Evolutionary conservation across 2,113 vertebrate species (phyloP), one percentile per base, ranked within the genome.

Genomic region (Galemys pyrenaicus): DNA sequence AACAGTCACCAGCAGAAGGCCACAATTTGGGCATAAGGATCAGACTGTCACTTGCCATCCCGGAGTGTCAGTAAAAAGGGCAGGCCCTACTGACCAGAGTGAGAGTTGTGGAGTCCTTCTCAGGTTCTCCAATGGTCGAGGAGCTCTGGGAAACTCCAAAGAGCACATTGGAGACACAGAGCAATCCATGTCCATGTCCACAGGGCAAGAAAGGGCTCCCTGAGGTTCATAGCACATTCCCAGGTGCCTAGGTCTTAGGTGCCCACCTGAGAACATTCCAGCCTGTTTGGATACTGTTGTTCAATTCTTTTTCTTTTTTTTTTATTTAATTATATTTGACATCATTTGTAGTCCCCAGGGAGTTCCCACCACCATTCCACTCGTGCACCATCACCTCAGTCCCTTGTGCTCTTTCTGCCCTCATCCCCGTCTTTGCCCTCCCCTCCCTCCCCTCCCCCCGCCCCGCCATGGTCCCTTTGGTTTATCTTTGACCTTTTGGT

Each of bases 101-200:
- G 22, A 4, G 10, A 70, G 6, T 39, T 44, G 10, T 17, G 35
- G 10, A 20, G 64, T 19, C 22, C 24, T 7, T 26, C 64, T 51
- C 64, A 51, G 32, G 15, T 7, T 37, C 17, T 46, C n/a, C 9
- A 51, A 60, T 6, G 16, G 2, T 5, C 7, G 3, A 39, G 24
- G 7, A 9, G 1, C 51, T 13, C 11, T 2, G 19, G 17, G 67
- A 70, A 32, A 68, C 32, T 32, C 51, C 4, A 49, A 41, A 54
- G 39, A 19, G 2, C 26, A 17, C 6, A 12, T 26, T 3, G 44
- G 41, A 15, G 8, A 24, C 2, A 6, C 5, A 0, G 2, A 35
- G 20, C 12, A 24, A 6, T 28, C 35, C 41, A 16, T 6, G 10
- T 22, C 28, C 28, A 8, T 28, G 30, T 79, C 20, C 17, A n/a